A percentile compares a stretch with the other conserved stretches of the same genome.
Conservation (phyloP, 2,113 vertebrate genomes). For the Melanotaenia duboulayi region DNA sequence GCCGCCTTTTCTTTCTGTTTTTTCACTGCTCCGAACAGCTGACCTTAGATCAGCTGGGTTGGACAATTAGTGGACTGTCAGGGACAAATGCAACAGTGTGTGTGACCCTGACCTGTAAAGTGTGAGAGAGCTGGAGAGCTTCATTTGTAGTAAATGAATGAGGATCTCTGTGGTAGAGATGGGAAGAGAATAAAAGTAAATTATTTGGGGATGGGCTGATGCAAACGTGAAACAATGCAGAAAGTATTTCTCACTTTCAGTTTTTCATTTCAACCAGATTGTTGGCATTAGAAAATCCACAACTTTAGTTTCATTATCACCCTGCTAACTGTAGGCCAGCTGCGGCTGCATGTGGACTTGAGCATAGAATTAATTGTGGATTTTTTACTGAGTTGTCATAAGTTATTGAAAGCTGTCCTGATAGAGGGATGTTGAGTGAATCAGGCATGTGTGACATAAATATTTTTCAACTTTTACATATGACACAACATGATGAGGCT, state of each 20-base stretch:
- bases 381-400: not conserved
- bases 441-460: not conserved
- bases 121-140: not conserved
- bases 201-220: no score
- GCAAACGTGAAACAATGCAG: not conserved
- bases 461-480: not conserved
- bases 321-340: not conserved
- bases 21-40: not conserved
- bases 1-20: conserved; percentile 2
- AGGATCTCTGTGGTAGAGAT: no score
- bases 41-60: conserved; percentile 30
- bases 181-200: no score
- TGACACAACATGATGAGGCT: not conserved
- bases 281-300: not conserved
- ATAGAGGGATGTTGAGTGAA: not conserved
- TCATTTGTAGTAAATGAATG: not conserved
- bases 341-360: not conserved
- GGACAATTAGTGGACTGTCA: conserved; percentile 8
- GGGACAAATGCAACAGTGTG: not conserved
- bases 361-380: no score
- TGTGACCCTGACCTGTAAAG: not conserved
- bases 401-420: not conserved
- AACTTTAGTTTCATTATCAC: conserved; percentile 7
- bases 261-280: not conserved
- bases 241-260: not conserved